Base-by-base conservation (phyloP, 2,888 invertebrate genomes). In the Pogonocherus hispidulus region DNA sequence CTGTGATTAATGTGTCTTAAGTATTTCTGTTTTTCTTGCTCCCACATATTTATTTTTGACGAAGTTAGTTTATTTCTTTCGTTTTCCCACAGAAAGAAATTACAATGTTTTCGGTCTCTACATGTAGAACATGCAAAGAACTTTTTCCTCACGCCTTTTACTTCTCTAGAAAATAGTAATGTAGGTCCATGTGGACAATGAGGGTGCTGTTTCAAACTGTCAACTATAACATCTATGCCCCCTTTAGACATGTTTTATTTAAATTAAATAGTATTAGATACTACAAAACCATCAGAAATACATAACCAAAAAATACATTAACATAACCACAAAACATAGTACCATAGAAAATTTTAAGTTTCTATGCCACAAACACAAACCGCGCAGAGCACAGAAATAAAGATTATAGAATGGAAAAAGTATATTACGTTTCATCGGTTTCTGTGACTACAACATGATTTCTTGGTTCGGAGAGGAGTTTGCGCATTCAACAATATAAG, bases 121-220 rank as follows among this genome's bases (percentile, higher is more conserved):
- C 93, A 94, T 0, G 95, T 93, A 0, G 97, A 91, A 84, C 97
- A 97, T 0, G 93, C 92, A 84, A 89, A 97, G 85, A 91, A 96
- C 73, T 87, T 87, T 41, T 88, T 87, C 62, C 88, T 86, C 19
- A 73, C 71, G 11, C 75, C 77, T 52, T 86, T 76, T 1, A 79
- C 66, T 47, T 55, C 23, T 70, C 84, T 84, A 19, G 90, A 89
- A 87, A 94, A 94, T 60, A 93, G 84, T 66, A 94, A 84, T 4
- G 93, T 91, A 47, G 94, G 94, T 0, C 94, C 94, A 80, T 95
- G 94, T 18, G 90, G 84, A 79, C 94, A 95, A 51, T 88, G 78
- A 0, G 94, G 94, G 86, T 94, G 91, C 14, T 86, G 85, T 23
- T 87, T 85, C 35, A 90, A 85, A 78, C 91, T 88, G 79, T 89